These are phyloP conservation scores for Sardinella longiceps DNA, from an alignment of 2,797 vertebrate species.

Conservation along the genomic window DNA sequence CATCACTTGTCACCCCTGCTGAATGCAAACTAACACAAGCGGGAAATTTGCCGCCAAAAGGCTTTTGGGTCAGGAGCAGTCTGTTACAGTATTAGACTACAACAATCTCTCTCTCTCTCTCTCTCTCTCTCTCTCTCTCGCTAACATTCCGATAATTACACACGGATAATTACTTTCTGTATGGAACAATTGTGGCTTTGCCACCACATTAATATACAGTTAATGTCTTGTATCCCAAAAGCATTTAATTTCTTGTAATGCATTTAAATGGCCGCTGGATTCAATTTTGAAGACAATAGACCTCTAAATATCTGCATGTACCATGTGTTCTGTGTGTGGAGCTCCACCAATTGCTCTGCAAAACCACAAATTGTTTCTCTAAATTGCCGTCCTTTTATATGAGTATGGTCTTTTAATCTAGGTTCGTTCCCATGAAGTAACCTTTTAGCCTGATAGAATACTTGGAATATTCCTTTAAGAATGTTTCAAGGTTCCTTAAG, in stretches of 20 bases:
- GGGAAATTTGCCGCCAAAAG: slow-evolving; percentile 35
- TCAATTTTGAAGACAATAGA: neutral
- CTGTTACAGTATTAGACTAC: too few species aligned
- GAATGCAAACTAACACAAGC: slow-evolving; percentile 28
- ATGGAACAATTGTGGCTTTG: slow-evolving; percentile 2
- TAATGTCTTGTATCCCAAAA: slow-evolving; percentile 2
- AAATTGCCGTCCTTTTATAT: neutral
- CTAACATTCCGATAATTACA: neutral
- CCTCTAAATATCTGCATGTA: neutral
- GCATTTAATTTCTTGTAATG: slow-evolving; percentile 1
- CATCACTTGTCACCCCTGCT: neutral
- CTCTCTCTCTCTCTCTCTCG: too few species aligned
- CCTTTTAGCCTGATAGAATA: neutral
- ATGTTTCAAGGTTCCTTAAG: neutral
- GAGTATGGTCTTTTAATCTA: neutral
- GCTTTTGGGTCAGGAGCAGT: neutral
- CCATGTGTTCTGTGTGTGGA: neutral
- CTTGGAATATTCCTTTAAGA: neutral
- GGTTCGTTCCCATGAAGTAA: neutral
- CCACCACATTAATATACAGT: neutral
- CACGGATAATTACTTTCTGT: slow-evolving; percentile 9
- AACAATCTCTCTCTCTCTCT: neutral
- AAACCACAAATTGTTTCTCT: slow-evolving; percentile 12
- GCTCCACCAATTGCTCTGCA: neutral
- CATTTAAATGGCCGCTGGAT: slow-evolving; percentile 15